These are phyloP conservation scores for Mactromeris polynyma DNA, from an alignment of 2,888 invertebrate genomes.

Conservation along the genomic window DNA sequence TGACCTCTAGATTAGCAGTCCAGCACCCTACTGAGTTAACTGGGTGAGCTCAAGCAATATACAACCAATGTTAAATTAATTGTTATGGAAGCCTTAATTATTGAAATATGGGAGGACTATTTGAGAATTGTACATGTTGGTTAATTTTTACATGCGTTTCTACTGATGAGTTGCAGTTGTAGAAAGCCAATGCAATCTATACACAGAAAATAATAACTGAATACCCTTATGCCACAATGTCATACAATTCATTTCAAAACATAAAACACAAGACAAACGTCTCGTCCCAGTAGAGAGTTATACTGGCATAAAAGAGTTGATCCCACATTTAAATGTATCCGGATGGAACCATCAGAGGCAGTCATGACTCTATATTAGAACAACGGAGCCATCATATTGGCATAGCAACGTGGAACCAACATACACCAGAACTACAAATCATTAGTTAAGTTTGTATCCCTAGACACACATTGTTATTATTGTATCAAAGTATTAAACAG, in stretches of 20 bases:
- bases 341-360: not conserved
- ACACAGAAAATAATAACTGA: not conserved
- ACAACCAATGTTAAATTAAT: no score
- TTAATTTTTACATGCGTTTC: no score
- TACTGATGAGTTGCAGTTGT: no score
- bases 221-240: not conserved
- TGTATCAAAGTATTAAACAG: conserved; percentile 25
- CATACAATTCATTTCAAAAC: not conserved
- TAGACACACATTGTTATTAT: conserved; percentile 36
- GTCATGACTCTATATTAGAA: not conserved
- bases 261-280: not conserved
- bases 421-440: conserved; percentile 13
- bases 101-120: no score
- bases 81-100: no score
- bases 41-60: no score
- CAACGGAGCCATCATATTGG: not conserved
- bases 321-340: not conserved
- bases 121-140: no score
- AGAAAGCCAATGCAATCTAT: no score
- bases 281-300: not conserved
- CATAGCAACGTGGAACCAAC: conserved; percentile 6
- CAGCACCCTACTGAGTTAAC: no score
- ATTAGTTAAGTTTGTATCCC: conserved; percentile 34
- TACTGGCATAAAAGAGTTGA: not conserved
- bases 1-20: no score